Evolutionary conservation across 2,113 vertebrate genomes (phyloP).

Genomic region (Anolis sagrei): DNA sequence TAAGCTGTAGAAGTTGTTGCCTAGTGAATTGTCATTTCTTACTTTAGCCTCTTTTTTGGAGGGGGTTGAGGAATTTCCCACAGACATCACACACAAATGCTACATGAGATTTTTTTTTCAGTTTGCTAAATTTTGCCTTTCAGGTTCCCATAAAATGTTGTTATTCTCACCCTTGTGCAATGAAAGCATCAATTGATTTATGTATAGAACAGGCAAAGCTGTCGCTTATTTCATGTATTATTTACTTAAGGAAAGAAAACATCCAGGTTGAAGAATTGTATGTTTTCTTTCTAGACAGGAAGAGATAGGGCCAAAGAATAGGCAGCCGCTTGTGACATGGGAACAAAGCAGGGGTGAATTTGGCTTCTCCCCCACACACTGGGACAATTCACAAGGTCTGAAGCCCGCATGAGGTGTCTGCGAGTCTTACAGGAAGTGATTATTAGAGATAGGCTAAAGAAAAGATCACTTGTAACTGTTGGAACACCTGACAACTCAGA

Average conservation of each 20-base stretch:
- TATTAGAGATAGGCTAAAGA: not conserved
- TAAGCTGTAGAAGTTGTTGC: not conserved
- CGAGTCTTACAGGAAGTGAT: not conserved
- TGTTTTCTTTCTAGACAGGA: constrained; percentile 24
- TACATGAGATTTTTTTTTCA: not conserved
- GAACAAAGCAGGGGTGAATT: constrained; percentile 7
- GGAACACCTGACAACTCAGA: no score
- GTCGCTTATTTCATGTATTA: constrained; percentile 14
- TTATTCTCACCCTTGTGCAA: not conserved
- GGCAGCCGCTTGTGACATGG: constrained; percentile 21
- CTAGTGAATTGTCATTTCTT: not conserved
- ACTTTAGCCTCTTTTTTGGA: not conserved
- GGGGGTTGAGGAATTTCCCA: not conserved
- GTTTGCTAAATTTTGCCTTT: not conserved
- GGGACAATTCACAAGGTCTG: not conserved
- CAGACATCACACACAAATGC: not conserved
- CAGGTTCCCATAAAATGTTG: constrained; percentile 24
- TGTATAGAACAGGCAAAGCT: constrained; percentile 29
- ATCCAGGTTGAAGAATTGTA: constrained; percentile 18
- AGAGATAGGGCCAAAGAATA: constrained; percentile 31
- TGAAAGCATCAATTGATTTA: constrained; percentile 20
- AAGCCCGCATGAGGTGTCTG: not conserved
- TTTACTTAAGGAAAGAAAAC: constrained; percentile 35
- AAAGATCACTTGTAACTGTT: no score
- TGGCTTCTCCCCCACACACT: not conserved